A percentile compares a stretch with the other conserved stretches of the same genome.
Evolutionary conservation across 2,113 vertebrate species (phyloP).

Genomic region (Felis chaus): DNA sequence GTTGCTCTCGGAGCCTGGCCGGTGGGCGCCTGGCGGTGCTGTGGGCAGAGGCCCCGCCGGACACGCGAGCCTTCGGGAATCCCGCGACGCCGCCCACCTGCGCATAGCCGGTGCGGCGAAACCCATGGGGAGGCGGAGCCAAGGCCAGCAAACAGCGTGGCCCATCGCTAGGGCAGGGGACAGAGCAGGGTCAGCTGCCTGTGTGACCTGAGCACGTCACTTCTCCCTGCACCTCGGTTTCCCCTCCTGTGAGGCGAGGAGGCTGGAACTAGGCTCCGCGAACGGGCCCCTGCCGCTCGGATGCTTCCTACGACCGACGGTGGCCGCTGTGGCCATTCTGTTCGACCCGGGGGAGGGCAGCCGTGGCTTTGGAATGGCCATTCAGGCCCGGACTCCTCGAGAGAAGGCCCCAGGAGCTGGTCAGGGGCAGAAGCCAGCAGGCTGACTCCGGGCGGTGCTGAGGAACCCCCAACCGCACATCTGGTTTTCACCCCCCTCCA

Average conservation of each 20-base stretch:
- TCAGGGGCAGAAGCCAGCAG: background rate
- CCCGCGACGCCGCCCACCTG: too few relatives aligned
- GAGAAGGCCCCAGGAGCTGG: too few relatives aligned
- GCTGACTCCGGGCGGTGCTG: background rate
- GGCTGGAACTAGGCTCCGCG: background rate
- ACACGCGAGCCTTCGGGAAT: background rate
- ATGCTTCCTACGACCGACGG: background rate
- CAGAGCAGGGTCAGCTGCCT: background rate
- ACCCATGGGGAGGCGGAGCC: background rate
- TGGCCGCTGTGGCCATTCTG: background rate
- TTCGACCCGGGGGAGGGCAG: background rate
- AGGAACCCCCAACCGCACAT: background rate
- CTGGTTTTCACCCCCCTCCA: background rate
- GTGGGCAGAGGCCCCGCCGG: background rate
- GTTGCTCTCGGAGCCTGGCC: background rate
- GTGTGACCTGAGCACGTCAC: background rate
- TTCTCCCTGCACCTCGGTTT: background rate
- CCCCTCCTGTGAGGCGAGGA: background rate
- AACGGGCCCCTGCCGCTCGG: background rate
- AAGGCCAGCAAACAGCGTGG: background rate
- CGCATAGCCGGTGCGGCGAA: rapidly evolving
- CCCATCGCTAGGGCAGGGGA: background rate
- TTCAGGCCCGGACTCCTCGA: background rate
- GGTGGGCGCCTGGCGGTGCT: background rate
- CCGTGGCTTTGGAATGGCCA: background rate